Base-by-base conservation (phyloP, 2,888 invertebrate species). In the Agriotes lineatus region DNA sequence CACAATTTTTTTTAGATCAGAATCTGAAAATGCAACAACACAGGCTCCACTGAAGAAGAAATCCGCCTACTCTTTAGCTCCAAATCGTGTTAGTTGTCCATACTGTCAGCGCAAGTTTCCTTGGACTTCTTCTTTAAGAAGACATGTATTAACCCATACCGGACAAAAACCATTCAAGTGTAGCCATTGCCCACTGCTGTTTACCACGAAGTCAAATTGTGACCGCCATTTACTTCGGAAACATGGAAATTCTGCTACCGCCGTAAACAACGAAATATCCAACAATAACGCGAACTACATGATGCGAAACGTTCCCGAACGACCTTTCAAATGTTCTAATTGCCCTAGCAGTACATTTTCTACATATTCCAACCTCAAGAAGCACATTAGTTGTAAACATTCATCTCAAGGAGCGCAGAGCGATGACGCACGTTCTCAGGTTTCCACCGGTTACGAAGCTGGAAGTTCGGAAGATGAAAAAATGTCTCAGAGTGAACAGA, bases 91-190 rank as follows among this genome's bases (percentile, higher is more conserved):
- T 0, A 92, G 93, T 52, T 98, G 98, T 78, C 96, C 96, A 0
- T 96, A 95, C 80, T 98, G 98, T 84, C 91, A 93, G 77, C 89
- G 97, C 39, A 95, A 96, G 81, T 98, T 98, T 84, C 97, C 98
- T 0, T 98, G 98, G 98, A 94, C 95, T 0, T 97, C 96, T 22
- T 97, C 97, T 0, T 87, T 98, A 20, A 90, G 96, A n/a, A 90
- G 98, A 7, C 98, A 98, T 83, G 94, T 98, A 35, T 85, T 96
- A 4, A 98, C 98, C 0, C 98, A 98, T 82, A 98, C 97, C 0
- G 96, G 94, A 1, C 97, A 97, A 81, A 98, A 98, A 81, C 98
- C 98, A 0, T 98, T 93, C 86, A 96, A 96, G 81, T 98, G 98
- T 83, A 93, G 94, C 0, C 93, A 95, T 79, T 98, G 98, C 81